phyloP scores from a whole-genome alignment of 1,140 invertebrate genomes.

The Brachionus calyciflorus region DNA sequence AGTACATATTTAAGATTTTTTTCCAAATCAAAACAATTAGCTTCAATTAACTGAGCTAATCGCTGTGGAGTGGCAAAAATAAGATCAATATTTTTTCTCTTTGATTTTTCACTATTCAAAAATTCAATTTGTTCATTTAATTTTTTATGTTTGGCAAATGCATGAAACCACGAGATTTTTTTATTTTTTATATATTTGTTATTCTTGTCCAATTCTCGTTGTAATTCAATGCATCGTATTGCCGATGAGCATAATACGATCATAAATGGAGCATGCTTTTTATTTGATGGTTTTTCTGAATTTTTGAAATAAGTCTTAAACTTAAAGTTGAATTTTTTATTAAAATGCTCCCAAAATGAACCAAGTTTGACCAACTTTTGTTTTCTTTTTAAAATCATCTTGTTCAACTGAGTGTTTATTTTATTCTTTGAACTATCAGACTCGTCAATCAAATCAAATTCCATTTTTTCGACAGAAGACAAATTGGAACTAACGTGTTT shows the following conservation, averaged over 20 bases:
- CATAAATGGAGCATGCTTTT: conserved; percentile 22
- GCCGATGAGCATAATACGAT: conserved; percentile 31
- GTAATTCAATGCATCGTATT: conserved; percentile 38
- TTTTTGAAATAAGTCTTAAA: conserved; percentile 19
- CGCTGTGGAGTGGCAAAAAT: conserved; percentile 38
- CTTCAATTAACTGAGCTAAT: conserved; percentile 5
- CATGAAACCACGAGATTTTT: conserved; percentile 32
- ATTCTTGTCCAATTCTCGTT: neutral
- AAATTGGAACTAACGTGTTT: neutral
- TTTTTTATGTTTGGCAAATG: conserved; percentile 45
- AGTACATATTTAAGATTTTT: neutral
- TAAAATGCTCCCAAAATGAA: conserved; percentile 15
- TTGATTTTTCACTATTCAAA: neutral
- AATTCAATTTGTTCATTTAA: conserved; percentile 30
- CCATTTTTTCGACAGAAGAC: conserved; percentile 19
- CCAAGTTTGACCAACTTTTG: neutral
- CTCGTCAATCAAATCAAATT: neutral
- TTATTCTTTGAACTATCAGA: neutral
- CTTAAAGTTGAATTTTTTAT: conserved; percentile 31
- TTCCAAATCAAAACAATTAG: conserved; percentile 26
- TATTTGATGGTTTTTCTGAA: neutral
- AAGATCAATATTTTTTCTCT: neutral
- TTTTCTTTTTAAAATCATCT: neutral
- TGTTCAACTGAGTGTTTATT: neutral
- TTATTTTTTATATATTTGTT: neutral